Percentiles rank a stretch among this genome's conserved stretches.
phyloP scores from a whole-genome alignment of 2,113 vertebrate species.

The Caloenas nicobarica region DNA sequence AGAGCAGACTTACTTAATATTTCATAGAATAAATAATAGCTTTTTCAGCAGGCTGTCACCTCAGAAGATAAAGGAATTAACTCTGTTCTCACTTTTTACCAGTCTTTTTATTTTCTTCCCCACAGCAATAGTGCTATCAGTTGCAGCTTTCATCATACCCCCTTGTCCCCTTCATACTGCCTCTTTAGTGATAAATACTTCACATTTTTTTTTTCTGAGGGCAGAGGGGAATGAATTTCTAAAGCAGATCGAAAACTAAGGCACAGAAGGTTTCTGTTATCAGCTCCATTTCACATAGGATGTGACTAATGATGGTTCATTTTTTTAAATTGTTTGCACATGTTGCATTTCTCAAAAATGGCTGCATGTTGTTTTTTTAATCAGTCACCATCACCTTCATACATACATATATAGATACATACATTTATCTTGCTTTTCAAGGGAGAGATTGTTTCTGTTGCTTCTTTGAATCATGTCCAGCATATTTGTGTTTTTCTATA shows the following conservation, averaged over 20 bases:
- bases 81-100: neutral
- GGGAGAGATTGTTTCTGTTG: neutral
- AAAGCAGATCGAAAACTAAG: neutral
- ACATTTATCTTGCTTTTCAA: neutral
- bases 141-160: neutral
- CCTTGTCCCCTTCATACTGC: neutral
- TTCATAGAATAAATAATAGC: neutral
- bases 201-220: neutral
- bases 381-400: neutral
- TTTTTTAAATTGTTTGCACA: neutral
- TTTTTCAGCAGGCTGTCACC: neutral
- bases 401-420: neutral
- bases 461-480: neutral
- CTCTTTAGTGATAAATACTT: neutral
- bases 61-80: neutral
- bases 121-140: neutral
- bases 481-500: neutral
- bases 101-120: neutral
- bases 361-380: neutral
- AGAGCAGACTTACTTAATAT: neutral
- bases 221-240: neutral
- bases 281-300: neutral
- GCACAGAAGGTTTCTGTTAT: neutral
- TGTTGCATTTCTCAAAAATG: neutral
- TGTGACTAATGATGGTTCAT: neutral